A percentile compares a stretch with the other conserved stretches of the same genome.
phyloP scores from a whole-genome alignment of 2,888 invertebrate species.

The Alviniconcha strummeri region DNA sequence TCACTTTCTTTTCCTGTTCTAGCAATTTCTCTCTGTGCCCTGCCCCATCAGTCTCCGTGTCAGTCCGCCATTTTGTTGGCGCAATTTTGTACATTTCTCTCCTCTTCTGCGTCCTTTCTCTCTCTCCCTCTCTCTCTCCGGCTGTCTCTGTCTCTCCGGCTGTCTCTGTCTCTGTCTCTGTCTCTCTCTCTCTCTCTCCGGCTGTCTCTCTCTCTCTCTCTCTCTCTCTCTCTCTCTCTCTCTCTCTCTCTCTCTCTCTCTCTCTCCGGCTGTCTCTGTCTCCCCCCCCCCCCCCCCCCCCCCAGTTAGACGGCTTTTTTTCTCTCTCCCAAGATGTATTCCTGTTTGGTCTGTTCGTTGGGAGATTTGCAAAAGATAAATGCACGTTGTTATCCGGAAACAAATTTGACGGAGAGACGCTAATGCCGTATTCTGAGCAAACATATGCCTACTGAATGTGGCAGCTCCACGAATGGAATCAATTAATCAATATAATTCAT shows the following conservation, averaged over 20 bases:
- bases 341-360: not conserved
- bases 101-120: not conserved
- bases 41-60: too few species aligned
- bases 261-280: not conserved
- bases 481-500: too few species aligned
- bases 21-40: not conserved
- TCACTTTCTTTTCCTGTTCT: not conserved
- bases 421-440: not conserved
- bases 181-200: constrained; percentile 3
- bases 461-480: too few species aligned
- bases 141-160: not conserved
- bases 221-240: constrained; percentile 14
- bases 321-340: not conserved
- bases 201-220: not conserved
- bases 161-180: not conserved
- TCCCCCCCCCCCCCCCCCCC: not conserved
- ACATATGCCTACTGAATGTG: not conserved
- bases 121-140: not conserved
- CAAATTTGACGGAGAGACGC: not conserved
- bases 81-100: too few species aligned
- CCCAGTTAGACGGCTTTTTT: not conserved
- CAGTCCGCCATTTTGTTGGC: too few species aligned
- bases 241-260: constrained; percentile 13
- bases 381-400: too few species aligned
- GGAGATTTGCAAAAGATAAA: not conserved